A percentile compares a stretch with the other conserved stretches of the same genome.
These are phyloP conservation scores for Platorchestia sp. DNA, from an alignment of 1,140 invertebrate genomes.

Conservation along the genomic window DNA sequence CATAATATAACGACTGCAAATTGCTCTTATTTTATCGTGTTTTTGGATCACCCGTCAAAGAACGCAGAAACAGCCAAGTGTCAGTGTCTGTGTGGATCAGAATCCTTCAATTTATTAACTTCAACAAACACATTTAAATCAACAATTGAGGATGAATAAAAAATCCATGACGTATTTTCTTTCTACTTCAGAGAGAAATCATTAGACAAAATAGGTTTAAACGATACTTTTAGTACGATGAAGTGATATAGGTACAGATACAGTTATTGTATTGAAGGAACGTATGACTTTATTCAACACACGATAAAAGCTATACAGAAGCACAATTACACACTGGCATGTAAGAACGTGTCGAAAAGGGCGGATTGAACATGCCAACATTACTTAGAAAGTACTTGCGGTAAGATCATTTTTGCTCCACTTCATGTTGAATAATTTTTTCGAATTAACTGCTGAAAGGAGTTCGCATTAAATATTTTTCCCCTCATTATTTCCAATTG, in stretches of 20 bases:
- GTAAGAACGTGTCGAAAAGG: neutral
- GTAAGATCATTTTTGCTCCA: neutral
- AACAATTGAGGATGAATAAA: neutral
- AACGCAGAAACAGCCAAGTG: too few relatives aligned
- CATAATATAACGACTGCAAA: too few relatives aligned
- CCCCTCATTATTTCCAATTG: neutral
- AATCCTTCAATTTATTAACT: too few relatives aligned
- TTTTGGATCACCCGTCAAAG: too few relatives aligned
- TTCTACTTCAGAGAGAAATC: neutral
- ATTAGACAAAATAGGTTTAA: neutral
- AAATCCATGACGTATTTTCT: neutral
- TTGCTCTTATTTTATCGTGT: neutral
- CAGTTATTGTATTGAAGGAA: neutral
- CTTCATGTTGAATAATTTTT: neutral
- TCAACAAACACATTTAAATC: neutral
- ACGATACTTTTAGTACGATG: neutral
- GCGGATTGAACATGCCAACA: neutral
- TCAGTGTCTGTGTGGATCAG: too few relatives aligned
- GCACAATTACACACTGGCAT: neutral
- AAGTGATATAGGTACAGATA: neutral
- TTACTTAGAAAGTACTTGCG: neutral
- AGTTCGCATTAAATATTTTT: neutral
- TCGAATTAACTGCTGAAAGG: neutral
- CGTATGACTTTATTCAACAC: neutral
- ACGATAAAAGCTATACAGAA: neutral